Base-by-base conservation (phyloP, 2,888 invertebrate genomes). In the Andrena praecox region DNA sequence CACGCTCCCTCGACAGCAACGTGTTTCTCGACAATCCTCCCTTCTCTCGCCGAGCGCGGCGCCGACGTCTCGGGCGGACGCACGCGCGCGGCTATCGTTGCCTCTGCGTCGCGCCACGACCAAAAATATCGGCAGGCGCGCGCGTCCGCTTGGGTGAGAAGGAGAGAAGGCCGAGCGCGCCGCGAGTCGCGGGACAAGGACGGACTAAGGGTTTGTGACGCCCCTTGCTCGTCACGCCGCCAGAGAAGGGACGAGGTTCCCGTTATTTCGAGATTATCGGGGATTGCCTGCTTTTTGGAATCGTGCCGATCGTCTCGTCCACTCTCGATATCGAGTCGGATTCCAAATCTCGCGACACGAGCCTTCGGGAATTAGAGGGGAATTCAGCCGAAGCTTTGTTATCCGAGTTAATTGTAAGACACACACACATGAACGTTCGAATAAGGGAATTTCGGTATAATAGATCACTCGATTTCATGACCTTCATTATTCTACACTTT, bases 191-290 rank as follows among this genome's bases (percentile, higher is more conserved):
- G 60, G 31, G 68, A 73, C 50, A 8, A 59, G 59, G 82, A 84
- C 69, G 70, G 62, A 59, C 48, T 8, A 31, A 66, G 80, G 64
- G 69, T 59, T 59, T 68, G 59, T 71, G 82, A 20, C 42, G 62
- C 35, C 60, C 24, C 63, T 50, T 63, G 29, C 50, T 60, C 56
- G 67, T 62, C 63, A 48, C 50, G 71, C 52, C 52, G 68, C 64
- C 35, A 67, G 77, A 80, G 83, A 71, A 60, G 84, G 81, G 71
- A 80, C 66, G 85, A 87, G 86, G 86, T 85, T 85, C 84, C 85
- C 89, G 92, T 91, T 92, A 92, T 92, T 92, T 92, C 89, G 90
- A 92, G 92, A 92, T 92, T 91, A 91, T 91, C 87, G 89, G 85
- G 89, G 90, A 91, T 91, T 90, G 89, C 89, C 89, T 88, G 89